Evolutionary conservation across 2,797 vertebrate genomes (phyloP), one percentile per base, ranked within the genome.

Genomic region (Mastacembelus armatus): DNA sequence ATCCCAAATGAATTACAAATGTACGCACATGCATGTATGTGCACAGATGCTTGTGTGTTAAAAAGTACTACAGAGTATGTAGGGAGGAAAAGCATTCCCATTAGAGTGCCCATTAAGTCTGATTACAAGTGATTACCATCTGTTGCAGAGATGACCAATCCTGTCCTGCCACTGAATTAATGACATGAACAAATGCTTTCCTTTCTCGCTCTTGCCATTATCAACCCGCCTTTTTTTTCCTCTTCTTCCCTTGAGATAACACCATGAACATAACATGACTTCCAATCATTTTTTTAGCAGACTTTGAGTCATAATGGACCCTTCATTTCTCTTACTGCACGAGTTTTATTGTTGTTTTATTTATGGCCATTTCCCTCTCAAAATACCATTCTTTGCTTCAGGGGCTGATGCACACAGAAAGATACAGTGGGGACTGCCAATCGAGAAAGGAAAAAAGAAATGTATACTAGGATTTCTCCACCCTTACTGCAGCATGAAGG

Each of bases 71-170:
- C 54, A 71, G 40, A 59, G 52, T 62, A 52, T 4, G 16, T 40
- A 57, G 45, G 49, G 69, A 78, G 85, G 77, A 66, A 58, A 59
- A 61, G 19, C 62, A 11, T 62, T 61, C 66, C 69, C 79, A 81
- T 77, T 66, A 74, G 59, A 66, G 64, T 5, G 33, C 22, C 57
- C 59, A 84, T 85, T 85, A 74, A 69, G 74, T 78, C 71, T 87
- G 73, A 83, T 86, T 84, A 74, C 67, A 63, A 78, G 70, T 82
- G 79, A 85, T 86, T 64, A 83, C 69, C 36, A 27, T 74, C 62
- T 54, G 67, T 69, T 30, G 10, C 72, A 52, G 75, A 49, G 49
- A 83, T 74, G 66, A 65, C 71, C 65, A 38, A 67, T 56, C 59
- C 66, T n/a, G 62, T 60, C 58, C 73, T 66, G 74, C 50, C 58